These are phyloP conservation scores for Nipponacmea schrenckii DNA, from an alignment of 2,888 invertebrate species.

Conservation along the genomic window DNA sequence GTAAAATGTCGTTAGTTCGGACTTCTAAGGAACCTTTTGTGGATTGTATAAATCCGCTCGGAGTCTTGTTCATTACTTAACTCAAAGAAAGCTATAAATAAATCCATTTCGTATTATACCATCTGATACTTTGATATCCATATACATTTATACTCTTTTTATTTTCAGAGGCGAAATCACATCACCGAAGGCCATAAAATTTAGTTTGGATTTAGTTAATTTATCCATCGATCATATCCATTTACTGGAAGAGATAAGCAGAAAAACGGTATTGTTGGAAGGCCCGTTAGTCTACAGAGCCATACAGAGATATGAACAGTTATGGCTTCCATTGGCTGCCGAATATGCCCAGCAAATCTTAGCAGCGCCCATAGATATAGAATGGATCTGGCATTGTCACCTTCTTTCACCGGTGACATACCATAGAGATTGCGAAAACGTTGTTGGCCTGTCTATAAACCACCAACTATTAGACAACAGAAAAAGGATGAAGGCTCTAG, in stretches of 20 bases:
- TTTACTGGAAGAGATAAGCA: constrained; percentile 52
- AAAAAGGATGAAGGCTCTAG: constrained; percentile 20
- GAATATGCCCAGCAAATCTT: constrained; percentile 36
- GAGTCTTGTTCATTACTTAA: too few species aligned
- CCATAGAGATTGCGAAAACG: constrained; percentile 48
- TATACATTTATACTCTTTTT: too few species aligned
- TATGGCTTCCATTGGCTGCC: constrained; percentile 68
- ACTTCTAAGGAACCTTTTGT: too few species aligned
- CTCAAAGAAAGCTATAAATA: too few species aligned
- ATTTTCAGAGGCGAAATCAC: too few species aligned
- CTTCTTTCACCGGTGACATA: constrained; percentile 61
- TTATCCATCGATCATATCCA: constrained; percentile 47
- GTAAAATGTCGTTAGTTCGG: too few species aligned
- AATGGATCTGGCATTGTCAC: constrained; percentile 71
- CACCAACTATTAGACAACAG: constrained; percentile 44
- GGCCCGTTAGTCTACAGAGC: constrained; percentile 66
- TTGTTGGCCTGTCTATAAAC: constrained; percentile 54
- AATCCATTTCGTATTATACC: too few species aligned
- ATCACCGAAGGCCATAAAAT: constrained; percentile 23
- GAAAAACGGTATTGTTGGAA: constrained; percentile 47
- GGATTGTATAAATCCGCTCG: too few species aligned
- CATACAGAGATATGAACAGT: constrained; percentile 67
- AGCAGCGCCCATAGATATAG: constrained; percentile 68
- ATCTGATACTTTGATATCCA: too few species aligned
- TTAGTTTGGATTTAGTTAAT: constrained; percentile 45